Percentiles rank a stretch among this genome's conserved stretches.
These are phyloP conservation scores for Microctonus brassicae DNA, from an alignment of 2,888 invertebrate genomes.

Conservation along the genomic window DNA sequence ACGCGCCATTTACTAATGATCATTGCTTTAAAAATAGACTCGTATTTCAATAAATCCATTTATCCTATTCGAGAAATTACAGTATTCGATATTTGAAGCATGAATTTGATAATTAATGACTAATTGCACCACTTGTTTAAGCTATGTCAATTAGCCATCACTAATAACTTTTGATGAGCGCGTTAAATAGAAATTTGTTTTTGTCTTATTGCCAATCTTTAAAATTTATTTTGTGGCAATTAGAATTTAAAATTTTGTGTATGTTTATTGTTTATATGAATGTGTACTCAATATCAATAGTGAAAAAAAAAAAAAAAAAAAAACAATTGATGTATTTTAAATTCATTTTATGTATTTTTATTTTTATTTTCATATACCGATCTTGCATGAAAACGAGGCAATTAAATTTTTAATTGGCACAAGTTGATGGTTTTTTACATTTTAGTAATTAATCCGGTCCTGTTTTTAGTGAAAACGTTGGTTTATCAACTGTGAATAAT, in stretches of 20 bases:
- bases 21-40: conserved; percentile 8
- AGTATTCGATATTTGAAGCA: not conserved
- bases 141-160: not conserved
- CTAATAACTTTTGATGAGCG: not conserved
- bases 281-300: too few species aligned
- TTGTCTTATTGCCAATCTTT: too few species aligned
- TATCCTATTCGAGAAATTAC: not conserved
- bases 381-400: not conserved
- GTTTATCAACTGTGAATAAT: not conserved
- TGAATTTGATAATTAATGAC: not conserved
- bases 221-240: too few species aligned
- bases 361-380: not conserved
- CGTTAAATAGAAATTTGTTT: not conserved
- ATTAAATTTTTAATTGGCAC: not conserved
- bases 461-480: not conserved
- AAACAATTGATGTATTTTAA: not conserved
- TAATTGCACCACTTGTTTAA: not conserved
- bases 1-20: conserved; percentile 26
- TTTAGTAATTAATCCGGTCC: not conserved
- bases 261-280: too few species aligned
- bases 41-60: conserved; percentile 16
- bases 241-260: not conserved
- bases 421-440: not conserved
- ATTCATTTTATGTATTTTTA: not conserved
- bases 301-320: too few species aligned